Evolutionary conservation across 1,140 invertebrate genomes (phyloP), one percentile per base, ranked within the genome.

Genomic region (Zaprionus camerounensis): DNA sequence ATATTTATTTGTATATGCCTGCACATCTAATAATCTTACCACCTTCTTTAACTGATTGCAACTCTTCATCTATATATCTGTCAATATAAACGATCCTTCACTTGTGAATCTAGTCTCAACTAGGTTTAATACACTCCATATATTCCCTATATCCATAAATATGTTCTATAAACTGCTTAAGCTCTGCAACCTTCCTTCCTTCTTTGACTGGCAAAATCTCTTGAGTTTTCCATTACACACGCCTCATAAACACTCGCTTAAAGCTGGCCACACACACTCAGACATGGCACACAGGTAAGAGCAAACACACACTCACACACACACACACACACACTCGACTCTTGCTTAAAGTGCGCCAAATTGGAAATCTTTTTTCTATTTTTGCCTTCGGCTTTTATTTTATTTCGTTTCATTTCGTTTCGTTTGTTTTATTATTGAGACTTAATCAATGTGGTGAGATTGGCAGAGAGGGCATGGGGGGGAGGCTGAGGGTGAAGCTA

Each of bases 351-450:
- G 62, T 71, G 68, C 68, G 58, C 61, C 68, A 71, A 76, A 71
- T 72, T 71, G 61, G 68, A 66, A 62, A 41, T 62, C 53, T 70
- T 53, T 41, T 51, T 59, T 53, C 51, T 24, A 26, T 41, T 36
- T 70, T 53, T 62, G 36, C 22, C 31, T 44, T 58, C 41, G 53
- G 59, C 61, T 71, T 71, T 55, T 28, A 44, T 62, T 71, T 71
- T 58, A 58, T 59, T 59, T 71, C 58, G 41, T 63, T 78, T 71
- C 58, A 31, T 63, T 78, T 67, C 46, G 57, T 72, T 76, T 63
- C 73, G 66, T 76, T 78, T 76, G 76, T 78, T 78, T 78, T 78
- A 76, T 78, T 78, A 75, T 78, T 71, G 66, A 75, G 76, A 78
- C 72, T 78, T 78, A 78, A 78, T 78, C 76, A 78, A 78, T 75